Percentiles rank a stretch among this genome's conserved stretches.
These are phyloP conservation scores for Zaprionus lineosus DNA, from an alignment of 2,888 invertebrate species.

Conservation along the genomic window DNA sequence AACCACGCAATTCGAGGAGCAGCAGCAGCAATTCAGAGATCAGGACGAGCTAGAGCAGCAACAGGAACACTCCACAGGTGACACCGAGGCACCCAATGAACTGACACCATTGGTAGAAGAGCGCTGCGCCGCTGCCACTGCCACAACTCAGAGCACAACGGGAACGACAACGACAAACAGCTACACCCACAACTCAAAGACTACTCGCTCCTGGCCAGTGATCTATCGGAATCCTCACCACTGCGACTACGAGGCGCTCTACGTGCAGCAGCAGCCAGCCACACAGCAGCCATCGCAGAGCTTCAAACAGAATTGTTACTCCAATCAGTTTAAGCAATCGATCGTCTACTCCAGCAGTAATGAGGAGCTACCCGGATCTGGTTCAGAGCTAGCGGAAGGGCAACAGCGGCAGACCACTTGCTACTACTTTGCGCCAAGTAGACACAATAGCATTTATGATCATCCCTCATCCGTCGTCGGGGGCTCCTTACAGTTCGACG, in stretches of 20 bases:
- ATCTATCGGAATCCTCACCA: constrained; percentile 82
- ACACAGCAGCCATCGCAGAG: constrained; percentile 45
- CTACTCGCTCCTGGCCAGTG: constrained; percentile 83
- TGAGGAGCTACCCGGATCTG: constrained; percentile 70
- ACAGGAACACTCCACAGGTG: constrained; percentile 40
- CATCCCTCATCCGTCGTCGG: constrained; percentile 81
- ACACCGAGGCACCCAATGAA: constrained; percentile 69
- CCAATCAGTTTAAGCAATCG: constrained; percentile 80
- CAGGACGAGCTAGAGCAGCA: constrained; percentile 36
- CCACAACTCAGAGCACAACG: constrained; percentile 20
- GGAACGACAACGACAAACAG: constrained; percentile 54
- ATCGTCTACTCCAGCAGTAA: constrained; percentile 80
- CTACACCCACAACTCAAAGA: constrained; percentile 82
- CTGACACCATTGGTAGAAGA: constrained; percentile 73
- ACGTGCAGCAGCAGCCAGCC: constrained; percentile 65
- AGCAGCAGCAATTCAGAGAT: constrained; percentile 36
- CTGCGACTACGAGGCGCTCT: constrained; percentile 82
- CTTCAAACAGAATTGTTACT: constrained; percentile 80
- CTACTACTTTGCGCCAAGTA: constrained; percentile 80
- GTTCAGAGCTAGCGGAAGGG: constrained; percentile 47
- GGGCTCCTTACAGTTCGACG: constrained; percentile 78
- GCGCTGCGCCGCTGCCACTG: constrained; percentile 43
- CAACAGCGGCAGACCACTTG: constrained; percentile 76
- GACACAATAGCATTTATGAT: constrained; percentile 82
- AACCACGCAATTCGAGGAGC: constrained; percentile 55